Evolutionary conservation across 2,888 invertebrate genomes (phyloP).

Genomic region (Chrysina gloriosa): DNA sequence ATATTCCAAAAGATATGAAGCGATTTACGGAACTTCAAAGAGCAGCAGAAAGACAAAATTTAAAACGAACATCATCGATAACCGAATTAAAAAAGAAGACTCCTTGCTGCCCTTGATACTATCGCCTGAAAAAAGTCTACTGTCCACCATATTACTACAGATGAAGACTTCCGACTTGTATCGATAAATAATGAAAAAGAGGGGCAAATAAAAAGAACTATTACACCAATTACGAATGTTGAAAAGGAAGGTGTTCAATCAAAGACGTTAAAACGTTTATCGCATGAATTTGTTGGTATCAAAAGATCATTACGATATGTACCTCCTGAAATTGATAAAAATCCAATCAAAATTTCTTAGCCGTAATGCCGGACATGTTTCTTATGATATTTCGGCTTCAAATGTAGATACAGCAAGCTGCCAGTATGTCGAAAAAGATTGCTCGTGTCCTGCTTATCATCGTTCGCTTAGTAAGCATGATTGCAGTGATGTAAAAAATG

Average conservation of each 20-base stretch:
- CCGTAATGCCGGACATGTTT: background rate
- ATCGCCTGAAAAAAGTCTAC: background rate
- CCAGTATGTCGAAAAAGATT: background rate
- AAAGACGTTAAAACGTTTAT: conserved; percentile 5
- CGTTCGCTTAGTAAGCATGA: background rate
- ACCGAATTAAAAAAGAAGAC: background rate
- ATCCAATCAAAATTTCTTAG: conserved; percentile 4
- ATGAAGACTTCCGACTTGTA: no score
- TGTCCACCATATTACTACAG: background rate
- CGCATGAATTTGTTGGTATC: background rate
- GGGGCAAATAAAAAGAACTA: background rate
- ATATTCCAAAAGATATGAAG: conserved; percentile 17
- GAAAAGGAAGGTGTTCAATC: background rate
- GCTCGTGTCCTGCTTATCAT: background rate
- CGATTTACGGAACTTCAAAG: conserved; percentile 20
- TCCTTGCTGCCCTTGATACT: conserved; percentile 12
- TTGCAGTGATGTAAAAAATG: background rate
- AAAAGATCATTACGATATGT: background rate
- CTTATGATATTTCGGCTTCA: background rate
- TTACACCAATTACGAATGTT: background rate
- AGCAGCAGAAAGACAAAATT: background rate
- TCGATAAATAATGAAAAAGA: background rate
- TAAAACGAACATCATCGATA: conserved; percentile 1
- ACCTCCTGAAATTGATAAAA: conserved; percentile 13
- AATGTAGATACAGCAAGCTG: background rate